These are phyloP conservation scores for Phaenicophaeus curvirostris DNA, from an alignment of 2,797 vertebrate species.

Conservation along the genomic window DNA sequence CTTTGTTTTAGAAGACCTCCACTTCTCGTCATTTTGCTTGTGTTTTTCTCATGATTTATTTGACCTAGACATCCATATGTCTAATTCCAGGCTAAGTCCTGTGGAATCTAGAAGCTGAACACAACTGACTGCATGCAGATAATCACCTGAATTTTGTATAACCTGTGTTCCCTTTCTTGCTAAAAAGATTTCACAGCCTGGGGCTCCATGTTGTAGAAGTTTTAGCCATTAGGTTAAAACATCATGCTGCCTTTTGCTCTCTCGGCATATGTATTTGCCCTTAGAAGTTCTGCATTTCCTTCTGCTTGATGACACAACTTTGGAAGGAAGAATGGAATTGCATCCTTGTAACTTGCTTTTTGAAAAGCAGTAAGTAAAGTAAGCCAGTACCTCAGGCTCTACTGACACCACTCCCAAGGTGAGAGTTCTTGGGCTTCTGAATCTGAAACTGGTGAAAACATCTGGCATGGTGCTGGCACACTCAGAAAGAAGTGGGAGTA, in stretches of 20 bases:
- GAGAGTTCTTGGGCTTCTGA: not conserved
- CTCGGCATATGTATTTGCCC: not conserved
- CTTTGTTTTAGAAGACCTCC: not conserved
- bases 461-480: not conserved
- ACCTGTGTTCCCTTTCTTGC: not conserved
- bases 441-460: not conserved
- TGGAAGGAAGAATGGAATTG: not conserved
- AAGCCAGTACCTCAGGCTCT: not conserved
- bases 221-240: not conserved
- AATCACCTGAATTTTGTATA: not conserved
- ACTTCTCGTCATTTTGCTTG: not conserved
- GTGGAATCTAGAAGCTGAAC: not conserved
- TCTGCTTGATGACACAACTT: not conserved
- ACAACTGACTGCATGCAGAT: rapidly evolving
- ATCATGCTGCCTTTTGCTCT: not conserved
- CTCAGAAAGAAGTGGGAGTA: not conserved
- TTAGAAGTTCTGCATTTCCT: not conserved
- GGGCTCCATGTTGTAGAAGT: not conserved
- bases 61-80: not conserved
- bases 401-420: not conserved
- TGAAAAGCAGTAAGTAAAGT: not conserved
- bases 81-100: not conserved
- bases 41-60: not conserved
- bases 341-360: not conserved
- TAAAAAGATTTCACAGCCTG: not conserved